A percentile compares a stretch with the other conserved stretches of the same genome.
phyloP scores from a whole-genome alignment of 2,888 invertebrate genomes.

The Mystacides longicornis region DNA sequence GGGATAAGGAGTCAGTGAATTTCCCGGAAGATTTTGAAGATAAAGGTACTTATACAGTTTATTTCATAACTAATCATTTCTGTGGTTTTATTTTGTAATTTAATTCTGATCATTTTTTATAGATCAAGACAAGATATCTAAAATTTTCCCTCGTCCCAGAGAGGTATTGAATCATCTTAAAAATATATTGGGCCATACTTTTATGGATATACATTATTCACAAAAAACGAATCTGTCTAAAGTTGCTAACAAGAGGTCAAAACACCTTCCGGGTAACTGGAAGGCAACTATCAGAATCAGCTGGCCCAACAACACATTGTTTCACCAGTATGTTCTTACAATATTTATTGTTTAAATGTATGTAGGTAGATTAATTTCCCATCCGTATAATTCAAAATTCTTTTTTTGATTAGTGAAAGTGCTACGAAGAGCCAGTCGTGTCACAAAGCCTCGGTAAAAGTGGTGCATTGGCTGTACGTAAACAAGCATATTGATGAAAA shows the following conservation, averaged over 20 bases:
- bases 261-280: conserved; percentile 36
- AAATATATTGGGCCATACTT: conserved; percentile 38
- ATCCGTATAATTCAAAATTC: background rate
- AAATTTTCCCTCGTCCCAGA: conserved; percentile 45
- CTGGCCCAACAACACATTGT: conserved; percentile 52
- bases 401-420: conserved; percentile 34
- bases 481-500: conserved; percentile 41
- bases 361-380: background rate
- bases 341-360: background rate
- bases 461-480: conserved; percentile 47
- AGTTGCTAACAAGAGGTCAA: conserved; percentile 31
- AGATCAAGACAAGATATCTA: conserved; percentile 34
- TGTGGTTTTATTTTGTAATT: too few species aligned
- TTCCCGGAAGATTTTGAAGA: too few species aligned
- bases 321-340: conserved; percentile 37
- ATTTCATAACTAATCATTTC: too few species aligned
- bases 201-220: conserved; percentile 38
- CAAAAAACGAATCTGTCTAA: conserved; percentile 33
- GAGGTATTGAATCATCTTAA: conserved; percentile 43
- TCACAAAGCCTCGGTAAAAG: conserved; percentile 46
- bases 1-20: too few species aligned
- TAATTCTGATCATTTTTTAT: conserved; percentile 23
- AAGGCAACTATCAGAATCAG: conserved; percentile 44
- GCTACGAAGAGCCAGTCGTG: conserved; percentile 49
- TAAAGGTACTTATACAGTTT: too few species aligned